These are phyloP conservation scores for Fulica atra DNA, from an alignment of 2,113 vertebrate genomes.

Conservation along the genomic window DNA sequence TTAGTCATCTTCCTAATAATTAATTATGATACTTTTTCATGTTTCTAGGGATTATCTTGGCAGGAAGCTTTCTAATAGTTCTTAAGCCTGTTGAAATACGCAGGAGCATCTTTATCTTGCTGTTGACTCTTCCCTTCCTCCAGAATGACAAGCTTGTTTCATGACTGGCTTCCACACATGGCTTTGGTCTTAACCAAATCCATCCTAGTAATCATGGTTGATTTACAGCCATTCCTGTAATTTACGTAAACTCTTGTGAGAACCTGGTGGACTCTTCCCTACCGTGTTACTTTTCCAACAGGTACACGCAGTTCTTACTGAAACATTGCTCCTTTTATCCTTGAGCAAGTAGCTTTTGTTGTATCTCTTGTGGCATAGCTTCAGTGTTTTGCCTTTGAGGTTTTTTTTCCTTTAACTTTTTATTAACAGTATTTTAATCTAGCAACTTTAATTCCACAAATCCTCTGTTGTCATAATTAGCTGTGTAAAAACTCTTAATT, in stretches of 20 bases:
- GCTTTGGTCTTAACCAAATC: conserved; percentile 49
- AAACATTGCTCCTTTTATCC: background rate
- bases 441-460: background rate
- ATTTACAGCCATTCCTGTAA: conserved; percentile 15
- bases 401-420: background rate
- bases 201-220: conserved; percentile 38
- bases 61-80: background rate
- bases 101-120: background rate
- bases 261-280: background rate
- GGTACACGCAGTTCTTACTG: background rate
- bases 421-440: background rate
- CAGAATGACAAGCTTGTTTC: background rate
- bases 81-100: background rate
- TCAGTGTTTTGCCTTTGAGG: background rate
- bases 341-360: background rate
- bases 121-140: background rate
- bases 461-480: background rate
- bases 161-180: conserved; percentile 7
- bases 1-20: background rate
- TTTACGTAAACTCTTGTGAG: conserved; percentile 22
- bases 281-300: background rate
- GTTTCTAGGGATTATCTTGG: background rate
- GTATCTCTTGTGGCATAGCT: background rate
- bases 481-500: conserved; percentile 4
- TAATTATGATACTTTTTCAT: background rate